Evolutionary conservation across 1,140 invertebrate genomes (phyloP).

Genomic region (Pseudomyrmex gracilis): DNA sequence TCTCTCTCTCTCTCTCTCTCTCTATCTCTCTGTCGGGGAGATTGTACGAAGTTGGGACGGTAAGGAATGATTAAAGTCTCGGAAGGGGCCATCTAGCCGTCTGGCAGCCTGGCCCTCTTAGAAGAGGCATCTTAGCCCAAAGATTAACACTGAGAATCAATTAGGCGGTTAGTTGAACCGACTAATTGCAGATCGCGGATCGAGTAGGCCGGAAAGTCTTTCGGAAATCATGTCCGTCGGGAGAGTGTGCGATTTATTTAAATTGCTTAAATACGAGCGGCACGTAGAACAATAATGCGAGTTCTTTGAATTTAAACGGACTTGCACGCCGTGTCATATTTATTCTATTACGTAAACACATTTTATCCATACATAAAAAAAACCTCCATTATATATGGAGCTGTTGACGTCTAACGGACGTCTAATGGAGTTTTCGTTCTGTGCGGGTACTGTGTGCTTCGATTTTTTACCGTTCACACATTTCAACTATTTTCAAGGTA

Average conservation of each 20-base stretch:
- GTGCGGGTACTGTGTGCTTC: no score
- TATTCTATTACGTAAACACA: not conserved
- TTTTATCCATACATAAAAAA: not conserved
- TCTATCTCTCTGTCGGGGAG: no score
- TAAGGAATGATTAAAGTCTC: slow-evolving; percentile 81
- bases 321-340: not conserved
- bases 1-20: no score
- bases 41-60: slow-evolving; percentile 73
- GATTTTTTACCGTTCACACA: no score
- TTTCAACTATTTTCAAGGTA: no score
- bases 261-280: slow-evolving; percentile 10
- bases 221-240: not conserved
- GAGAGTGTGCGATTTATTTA: not conserved
- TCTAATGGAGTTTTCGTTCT: no score
- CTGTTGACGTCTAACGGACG: no score
- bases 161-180: slow-evolving; percentile 80
- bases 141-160: slow-evolving; percentile 83
- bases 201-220: slow-evolving; percentile 66
- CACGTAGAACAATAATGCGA: not conserved
- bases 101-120: slow-evolving; percentile 31
- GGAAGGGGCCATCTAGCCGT: slow-evolving; percentile 16
- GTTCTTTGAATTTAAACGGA: not conserved
- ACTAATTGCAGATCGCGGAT: slow-evolving; percentile 77
- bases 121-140: slow-evolving; percentile 65
- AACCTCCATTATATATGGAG: no score